Conservation (phyloP, 2,113 vertebrate genomes). For the Oenanthe oenanthe region DNA sequence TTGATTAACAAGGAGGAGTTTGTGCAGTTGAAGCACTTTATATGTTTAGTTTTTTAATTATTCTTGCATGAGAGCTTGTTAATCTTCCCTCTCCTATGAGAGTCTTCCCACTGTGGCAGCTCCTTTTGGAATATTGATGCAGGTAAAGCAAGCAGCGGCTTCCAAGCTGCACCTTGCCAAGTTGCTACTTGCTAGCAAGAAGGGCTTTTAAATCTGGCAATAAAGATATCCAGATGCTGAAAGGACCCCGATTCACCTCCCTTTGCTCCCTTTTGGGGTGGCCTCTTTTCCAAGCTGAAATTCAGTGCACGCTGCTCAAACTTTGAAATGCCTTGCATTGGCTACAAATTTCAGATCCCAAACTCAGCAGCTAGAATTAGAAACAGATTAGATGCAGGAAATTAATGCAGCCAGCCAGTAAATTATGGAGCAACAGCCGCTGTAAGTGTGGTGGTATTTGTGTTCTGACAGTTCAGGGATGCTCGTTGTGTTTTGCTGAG, state of each 20-base stretch:
- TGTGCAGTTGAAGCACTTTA: conserved; percentile 27
- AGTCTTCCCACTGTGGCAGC: background rate
- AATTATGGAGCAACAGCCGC: conserved; percentile 49
- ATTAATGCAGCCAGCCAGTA: conserved; percentile 57
- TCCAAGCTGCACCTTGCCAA: background rate
- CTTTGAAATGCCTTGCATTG: background rate
- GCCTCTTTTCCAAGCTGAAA: background rate
- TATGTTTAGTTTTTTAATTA: background rate
- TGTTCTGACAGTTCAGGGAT: conserved; percentile 23
- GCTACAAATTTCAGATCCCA: conserved; percentile 11
- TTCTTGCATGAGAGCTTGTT: background rate
- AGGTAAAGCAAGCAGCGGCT: background rate
- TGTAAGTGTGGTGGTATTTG: conserved; percentile 45
- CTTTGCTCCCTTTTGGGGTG: background rate
- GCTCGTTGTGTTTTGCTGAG: conserved; percentile 47
- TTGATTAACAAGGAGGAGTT: conserved; percentile 53
- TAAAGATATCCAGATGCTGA: background rate
- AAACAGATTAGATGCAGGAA: conserved; percentile 62
- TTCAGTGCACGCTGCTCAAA: background rate
- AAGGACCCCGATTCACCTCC: background rate
- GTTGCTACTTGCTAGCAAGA: background rate
- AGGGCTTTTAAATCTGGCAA: background rate
- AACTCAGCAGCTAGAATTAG: conserved; percentile 35
- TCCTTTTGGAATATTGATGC: background rate
- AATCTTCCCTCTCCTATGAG: background rate